Conservation (phyloP, 2,113 vertebrate species). For the Gambusia affinis region DNA sequence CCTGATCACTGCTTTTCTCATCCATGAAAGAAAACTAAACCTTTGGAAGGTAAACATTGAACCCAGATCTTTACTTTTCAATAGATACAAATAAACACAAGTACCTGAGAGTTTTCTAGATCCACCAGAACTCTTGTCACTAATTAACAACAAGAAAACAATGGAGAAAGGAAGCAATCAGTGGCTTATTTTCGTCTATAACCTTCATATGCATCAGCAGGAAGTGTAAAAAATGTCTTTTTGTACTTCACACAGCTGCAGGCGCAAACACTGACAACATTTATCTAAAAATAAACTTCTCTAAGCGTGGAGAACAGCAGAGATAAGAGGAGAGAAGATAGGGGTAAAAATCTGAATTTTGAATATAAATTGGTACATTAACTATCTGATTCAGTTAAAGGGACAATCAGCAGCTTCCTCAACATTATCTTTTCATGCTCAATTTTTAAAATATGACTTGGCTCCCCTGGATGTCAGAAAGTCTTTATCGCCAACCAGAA, state of each 20-base stretch:
- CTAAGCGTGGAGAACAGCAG: neutral
- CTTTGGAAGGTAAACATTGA: neutral
- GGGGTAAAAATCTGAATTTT: neutral
- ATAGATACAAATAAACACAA: neutral
- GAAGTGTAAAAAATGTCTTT: neutral
- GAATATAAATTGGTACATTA: constrained; percentile 12
- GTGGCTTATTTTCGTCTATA: constrained; percentile 15
- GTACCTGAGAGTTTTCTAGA: constrained; percentile 1
- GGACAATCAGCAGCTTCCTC: neutral
- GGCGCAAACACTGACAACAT: neutral
- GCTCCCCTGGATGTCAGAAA: neutral
- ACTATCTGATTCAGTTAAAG: neutral
- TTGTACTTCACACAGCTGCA: neutral
- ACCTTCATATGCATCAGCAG: neutral
- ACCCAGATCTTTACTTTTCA: constrained; percentile 1
- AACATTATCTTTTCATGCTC: neutral
- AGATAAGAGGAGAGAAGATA: neutral
- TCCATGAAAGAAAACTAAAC: constrained; percentile 6
- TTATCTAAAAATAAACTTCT: neutral
- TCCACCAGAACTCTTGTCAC: constrained; percentile 6
- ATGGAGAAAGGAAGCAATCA: constrained; percentile 17
- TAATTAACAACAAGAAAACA: constrained; percentile 30
- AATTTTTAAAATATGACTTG: neutral
- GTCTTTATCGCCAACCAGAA: neutral
- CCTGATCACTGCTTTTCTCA: neutral